These are phyloP conservation scores for Eristalinus sepulchralis DNA, from an alignment of 2,888 invertebrate species.

Conservation along the genomic window DNA sequence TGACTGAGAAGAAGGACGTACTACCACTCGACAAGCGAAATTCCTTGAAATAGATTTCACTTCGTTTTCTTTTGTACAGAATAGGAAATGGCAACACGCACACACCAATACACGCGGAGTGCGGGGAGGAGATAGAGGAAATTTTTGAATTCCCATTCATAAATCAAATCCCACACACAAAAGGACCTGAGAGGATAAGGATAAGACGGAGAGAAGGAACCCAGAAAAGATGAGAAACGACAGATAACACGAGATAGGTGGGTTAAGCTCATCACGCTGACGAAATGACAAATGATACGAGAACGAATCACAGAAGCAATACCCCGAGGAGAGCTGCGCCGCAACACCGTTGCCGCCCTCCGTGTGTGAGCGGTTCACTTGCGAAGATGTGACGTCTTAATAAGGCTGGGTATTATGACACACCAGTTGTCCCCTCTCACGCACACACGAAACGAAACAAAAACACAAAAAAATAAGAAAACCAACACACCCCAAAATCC, in stretches of 20 bases:
- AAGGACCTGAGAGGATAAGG: conserved; percentile 8
- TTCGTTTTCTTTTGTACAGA: neutral
- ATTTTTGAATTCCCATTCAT: conserved; percentile 50
- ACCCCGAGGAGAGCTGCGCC: neutral
- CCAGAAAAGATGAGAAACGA: conserved; percentile 4
- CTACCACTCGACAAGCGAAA: neutral
- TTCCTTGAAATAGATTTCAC: neutral
- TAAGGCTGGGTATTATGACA: conserved; percentile 66
- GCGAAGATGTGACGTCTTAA: conserved; percentile 62
- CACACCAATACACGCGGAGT: conserved; percentile 5
- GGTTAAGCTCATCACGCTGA: conserved; percentile 63
- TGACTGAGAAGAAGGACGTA: neutral
- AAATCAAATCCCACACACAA: conserved; percentile 49
- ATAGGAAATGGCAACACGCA: conserved; percentile 15
- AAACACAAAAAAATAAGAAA: neutral
- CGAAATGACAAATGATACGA: conserved; percentile 64
- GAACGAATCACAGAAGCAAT: neutral
- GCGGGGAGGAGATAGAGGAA: neutral
- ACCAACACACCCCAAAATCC: conserved; percentile 11
- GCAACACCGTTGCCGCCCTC: conserved; percentile 17
- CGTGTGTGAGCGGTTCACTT: conserved; percentile 28
- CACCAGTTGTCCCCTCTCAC: conserved; percentile 30
- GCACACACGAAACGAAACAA: neutral
- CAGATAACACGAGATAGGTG: conserved; percentile 66
- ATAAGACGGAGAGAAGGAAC: conserved; percentile 15